Conservation (phyloP, 1,140 invertebrate genomes). For the Drosophila varians region DNA sequence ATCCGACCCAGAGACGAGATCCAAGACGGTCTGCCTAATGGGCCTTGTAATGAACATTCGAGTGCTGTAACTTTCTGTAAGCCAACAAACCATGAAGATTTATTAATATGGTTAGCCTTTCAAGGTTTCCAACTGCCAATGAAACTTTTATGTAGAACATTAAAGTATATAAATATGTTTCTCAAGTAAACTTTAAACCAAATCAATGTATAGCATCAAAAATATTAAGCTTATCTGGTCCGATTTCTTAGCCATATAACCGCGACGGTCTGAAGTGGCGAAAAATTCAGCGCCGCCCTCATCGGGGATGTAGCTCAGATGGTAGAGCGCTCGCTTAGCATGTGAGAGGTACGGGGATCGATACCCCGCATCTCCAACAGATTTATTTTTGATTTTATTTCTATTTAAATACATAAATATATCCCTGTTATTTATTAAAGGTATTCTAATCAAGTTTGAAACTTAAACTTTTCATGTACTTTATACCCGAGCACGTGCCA, state of each 20-base stretch:
- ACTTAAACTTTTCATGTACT: not conserved
- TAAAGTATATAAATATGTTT: not conserved
- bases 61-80: conserved; percentile 18
- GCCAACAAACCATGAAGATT: conserved; percentile 31
- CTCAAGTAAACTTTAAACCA: not conserved
- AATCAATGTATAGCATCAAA: not conserved
- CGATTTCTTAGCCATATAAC: too few species aligned
- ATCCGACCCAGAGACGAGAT: not conserved
- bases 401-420: not conserved
- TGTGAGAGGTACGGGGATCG: conserved; percentile 93
- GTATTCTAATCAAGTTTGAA: not conserved
- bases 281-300: not conserved
- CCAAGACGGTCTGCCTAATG: conserved; percentile 31
- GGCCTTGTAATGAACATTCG: conserved; percentile 34
- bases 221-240: not conserved
- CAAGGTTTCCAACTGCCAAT: conserved; percentile 6
- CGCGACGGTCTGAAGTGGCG: not conserved
- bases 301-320: conserved; percentile 88
- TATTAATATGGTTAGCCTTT: conserved; percentile 3
- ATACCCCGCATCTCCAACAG: conserved; percentile 88
- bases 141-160: not conserved
- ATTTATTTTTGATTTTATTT: not conserved
- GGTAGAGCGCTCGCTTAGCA: conserved; percentile 94
- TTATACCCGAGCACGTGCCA: conserved; percentile 45
- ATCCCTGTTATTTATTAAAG: not conserved